These are phyloP conservation scores for Phaethon lepturus DNA, from an alignment of 2,113 vertebrate genomes.

Conservation along the genomic window DNA sequence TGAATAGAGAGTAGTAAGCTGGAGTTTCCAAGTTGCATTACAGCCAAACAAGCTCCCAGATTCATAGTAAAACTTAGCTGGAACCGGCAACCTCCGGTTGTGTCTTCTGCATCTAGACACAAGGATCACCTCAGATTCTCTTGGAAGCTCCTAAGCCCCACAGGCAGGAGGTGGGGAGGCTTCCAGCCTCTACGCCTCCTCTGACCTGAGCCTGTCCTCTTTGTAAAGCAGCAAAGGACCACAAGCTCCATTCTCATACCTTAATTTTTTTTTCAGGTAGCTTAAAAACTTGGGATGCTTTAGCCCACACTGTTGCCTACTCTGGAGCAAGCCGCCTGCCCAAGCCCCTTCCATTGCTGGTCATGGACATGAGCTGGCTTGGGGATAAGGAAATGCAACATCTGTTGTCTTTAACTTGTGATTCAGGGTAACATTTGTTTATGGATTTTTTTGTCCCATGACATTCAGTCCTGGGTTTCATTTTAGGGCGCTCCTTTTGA, in stretches of 20 bases:
- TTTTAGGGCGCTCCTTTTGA: neutral
- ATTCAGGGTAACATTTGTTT: neutral
- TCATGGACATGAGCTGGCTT: neutral
- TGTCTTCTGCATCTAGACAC: neutral
- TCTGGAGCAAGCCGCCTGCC: neutral
- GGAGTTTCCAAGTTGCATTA: neutral
- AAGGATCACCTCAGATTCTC: neutral
- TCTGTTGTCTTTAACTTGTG: neutral
- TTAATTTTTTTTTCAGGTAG: neutral
- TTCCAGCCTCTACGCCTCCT: neutral
- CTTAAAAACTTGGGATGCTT: neutral
- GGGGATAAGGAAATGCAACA: neutral
- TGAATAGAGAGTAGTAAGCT: neutral
- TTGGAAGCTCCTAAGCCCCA: neutral
- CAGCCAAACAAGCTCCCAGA: neutral
- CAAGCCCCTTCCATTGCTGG: neutral
- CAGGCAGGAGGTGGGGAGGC: neutral
- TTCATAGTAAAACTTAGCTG: neutral
- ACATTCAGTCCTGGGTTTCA: neutral
- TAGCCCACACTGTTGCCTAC: neutral
- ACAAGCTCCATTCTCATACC: neutral
- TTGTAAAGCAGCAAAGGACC: neutral
- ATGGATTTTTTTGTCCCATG: neutral
- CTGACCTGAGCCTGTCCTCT: neutral
- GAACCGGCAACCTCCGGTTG: accelerated